phyloP scores from a whole-genome alignment of 2,797 vertebrate genomes.

The Sebastes wilsoni region DNA sequence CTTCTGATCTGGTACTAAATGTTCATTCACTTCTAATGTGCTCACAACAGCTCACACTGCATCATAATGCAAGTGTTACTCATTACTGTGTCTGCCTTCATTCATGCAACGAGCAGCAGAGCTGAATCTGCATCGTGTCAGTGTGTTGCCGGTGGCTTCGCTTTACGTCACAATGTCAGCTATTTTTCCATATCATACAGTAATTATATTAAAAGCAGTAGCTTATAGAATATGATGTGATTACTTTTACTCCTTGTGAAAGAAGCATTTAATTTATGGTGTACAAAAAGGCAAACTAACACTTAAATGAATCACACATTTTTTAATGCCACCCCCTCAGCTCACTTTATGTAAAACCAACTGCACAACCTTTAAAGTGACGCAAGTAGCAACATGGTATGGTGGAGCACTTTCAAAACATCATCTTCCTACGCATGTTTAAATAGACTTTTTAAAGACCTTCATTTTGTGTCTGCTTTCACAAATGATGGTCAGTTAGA shows the following conservation, averaged over 20 bases:
- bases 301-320: conserved; percentile 18
- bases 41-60: conserved; percentile 3
- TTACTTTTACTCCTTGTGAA: not conserved
- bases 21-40: not conserved
- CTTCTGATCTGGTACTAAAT: not conserved
- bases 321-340: conserved; percentile 9
- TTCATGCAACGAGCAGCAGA: conserved; percentile 34
- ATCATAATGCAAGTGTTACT: conserved; percentile 25
- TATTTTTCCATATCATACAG: not conserved
- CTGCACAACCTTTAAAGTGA: conserved; percentile 32
- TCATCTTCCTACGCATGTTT: conserved; percentile 1
- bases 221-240: not conserved
- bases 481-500: not conserved
- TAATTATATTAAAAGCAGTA: not conserved
- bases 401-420: conserved; percentile 2
- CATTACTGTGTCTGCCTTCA: conserved; percentile 1
- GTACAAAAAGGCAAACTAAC: not conserved
- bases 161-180: not conserved
- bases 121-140: conserved; percentile 21
- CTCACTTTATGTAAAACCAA: conserved; percentile 24
- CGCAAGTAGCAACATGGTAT: not conserved
- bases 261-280: not conserved
- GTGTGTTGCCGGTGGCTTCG: not conserved
- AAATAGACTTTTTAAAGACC: not conserved
- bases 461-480: not conserved